These are phyloP conservation scores for Pachyseris speciosa DNA, from an alignment of 64 coral and sea anemone genomes.

Conservation along the genomic window DNA sequence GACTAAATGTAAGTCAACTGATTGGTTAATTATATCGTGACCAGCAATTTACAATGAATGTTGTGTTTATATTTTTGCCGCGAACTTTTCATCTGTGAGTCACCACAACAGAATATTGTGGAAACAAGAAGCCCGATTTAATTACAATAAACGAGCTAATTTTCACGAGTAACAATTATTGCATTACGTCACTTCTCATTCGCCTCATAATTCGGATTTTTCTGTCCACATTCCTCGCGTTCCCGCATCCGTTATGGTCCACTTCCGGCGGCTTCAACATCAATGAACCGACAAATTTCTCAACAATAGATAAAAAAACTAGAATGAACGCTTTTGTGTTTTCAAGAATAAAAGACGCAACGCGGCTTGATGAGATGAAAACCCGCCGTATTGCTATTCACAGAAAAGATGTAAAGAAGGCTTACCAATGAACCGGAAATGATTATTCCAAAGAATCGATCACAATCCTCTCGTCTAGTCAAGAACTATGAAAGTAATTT, in stretches of 20 bases:
- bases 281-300: slow-evolving; percentile 9
- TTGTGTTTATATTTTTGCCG: slow-evolving; percentile 18
- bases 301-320: slow-evolving; percentile 35
- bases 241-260: not conserved
- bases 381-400: not conserved
- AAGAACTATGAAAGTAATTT: too few species aligned
- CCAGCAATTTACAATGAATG: not conserved
- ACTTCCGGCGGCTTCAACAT: not conserved
- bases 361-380: not conserved
- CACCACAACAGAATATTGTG: not conserved
- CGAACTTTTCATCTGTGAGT: slow-evolving; percentile 1
- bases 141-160: not conserved
- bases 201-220: not conserved
- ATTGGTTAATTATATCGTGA: slow-evolving; percentile 40
- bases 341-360: not conserved
- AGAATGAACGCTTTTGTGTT: not conserved
- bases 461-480: too few species aligned
- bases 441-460: too few species aligned
- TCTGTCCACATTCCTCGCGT: not conserved
- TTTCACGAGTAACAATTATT: not conserved
- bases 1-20: not conserved
- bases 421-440: too few species aligned
- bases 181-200: not conserved
- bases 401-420: not conserved
- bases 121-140: not conserved